Evolutionary conservation across 2,888 invertebrate genomes (phyloP).

Genomic region (Luperina nickerlii): DNA sequence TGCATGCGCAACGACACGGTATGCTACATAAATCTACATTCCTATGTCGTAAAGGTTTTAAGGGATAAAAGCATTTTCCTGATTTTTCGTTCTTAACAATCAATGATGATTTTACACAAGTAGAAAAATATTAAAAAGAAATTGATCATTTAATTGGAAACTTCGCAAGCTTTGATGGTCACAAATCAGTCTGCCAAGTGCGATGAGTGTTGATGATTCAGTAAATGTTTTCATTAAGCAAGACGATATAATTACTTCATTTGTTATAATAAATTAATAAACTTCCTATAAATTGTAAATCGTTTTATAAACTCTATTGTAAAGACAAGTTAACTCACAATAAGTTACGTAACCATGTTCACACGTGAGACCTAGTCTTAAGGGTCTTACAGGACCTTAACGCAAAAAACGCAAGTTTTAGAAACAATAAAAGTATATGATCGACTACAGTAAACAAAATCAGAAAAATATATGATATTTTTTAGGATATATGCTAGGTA

Average conservation of each 20-base stretch:
- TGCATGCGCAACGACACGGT: no score
- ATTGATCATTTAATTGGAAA: background rate
- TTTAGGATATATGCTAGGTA: no score
- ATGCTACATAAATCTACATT: background rate
- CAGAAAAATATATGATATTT: no score
- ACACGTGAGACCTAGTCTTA: constrained; percentile 6
- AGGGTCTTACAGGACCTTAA: no score
- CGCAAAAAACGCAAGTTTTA: no score
- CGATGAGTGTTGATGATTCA: background rate
- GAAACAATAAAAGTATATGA: no score
- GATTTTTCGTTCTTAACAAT: background rate
- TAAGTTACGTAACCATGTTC: constrained; percentile 2
- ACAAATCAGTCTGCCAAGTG: background rate
- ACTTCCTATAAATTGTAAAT: background rate
- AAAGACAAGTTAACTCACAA: constrained; percentile 19
- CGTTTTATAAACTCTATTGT: constrained; percentile 36
- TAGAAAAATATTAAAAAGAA: background rate
- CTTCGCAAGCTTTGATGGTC: background rate
- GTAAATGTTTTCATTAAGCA: background rate
- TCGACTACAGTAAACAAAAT: no score
- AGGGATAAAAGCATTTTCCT: background rate
- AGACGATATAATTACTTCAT: background rate
- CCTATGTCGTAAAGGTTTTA: background rate
- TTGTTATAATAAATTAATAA: constrained; percentile 14
- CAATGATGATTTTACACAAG: background rate